A percentile compares a stretch with the other conserved stretches of the same genome.
Conservation (phyloP, 1,140 invertebrate species). For the Calosoma granatense region DNA sequence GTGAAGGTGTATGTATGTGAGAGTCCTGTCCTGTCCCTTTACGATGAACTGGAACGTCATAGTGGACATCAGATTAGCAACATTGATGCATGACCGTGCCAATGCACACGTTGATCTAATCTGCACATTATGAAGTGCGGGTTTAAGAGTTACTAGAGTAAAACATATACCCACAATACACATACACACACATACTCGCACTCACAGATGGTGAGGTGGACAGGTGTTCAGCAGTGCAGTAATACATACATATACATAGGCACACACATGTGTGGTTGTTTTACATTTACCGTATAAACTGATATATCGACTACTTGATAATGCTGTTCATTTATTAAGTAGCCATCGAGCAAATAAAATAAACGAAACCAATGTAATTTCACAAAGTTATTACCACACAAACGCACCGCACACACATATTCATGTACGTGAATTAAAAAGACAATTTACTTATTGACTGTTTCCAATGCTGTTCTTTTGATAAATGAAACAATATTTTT, state of each 20-base stretch:
- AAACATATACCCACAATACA: no score
- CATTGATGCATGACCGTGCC: not conserved
- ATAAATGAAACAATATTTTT: no score
- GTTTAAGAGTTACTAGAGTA: not conserved
- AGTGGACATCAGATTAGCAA: not conserved
- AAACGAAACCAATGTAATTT: not conserved
- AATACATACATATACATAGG: not conserved
- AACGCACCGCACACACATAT: no score
- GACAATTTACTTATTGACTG: no score
- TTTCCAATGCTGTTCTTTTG: no score
- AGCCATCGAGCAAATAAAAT: not conserved
- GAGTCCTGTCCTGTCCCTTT: not conserved
- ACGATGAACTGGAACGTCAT: not conserved
- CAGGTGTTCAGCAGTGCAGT: not conserved
- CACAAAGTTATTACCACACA: not conserved
- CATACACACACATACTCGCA: not conserved
- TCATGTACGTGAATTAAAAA: no score
- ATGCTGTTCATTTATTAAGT: not conserved
- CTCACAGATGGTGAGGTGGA: not conserved
- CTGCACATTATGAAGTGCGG: not conserved
- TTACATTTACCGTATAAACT: not conserved
- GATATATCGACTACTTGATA: not conserved
- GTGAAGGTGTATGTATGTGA: not conserved
- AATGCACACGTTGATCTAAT: not conserved
- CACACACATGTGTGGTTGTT: not conserved